Evolutionary conservation across 2,113 vertebrate species (phyloP).

Genomic region (Gyps fulvus): DNA sequence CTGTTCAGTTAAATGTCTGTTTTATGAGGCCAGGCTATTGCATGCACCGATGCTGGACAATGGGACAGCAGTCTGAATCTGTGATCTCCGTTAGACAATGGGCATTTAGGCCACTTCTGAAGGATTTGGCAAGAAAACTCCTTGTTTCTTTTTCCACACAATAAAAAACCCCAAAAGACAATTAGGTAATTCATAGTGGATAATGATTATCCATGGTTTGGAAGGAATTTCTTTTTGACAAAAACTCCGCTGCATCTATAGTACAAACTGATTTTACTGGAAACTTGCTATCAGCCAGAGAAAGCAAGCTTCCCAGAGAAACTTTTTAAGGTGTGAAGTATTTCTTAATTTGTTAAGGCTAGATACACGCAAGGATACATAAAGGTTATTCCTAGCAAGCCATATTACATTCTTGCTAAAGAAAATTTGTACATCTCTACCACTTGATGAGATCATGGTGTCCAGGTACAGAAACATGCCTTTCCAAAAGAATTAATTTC

Average conservation of each 20-base stretch:
- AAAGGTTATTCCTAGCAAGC: neutral
- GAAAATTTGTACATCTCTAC: neutral
- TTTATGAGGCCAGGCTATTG: constrained; percentile 32
- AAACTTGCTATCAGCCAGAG: neutral
- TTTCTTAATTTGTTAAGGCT: neutral
- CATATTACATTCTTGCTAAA: neutral
- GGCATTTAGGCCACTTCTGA: constrained; percentile 9
- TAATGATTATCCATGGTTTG: neutral
- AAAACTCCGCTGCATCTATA: neutral
- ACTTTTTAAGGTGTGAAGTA: neutral
- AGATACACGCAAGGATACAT: neutral
- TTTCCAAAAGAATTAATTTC: neutral
- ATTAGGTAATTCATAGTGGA: neutral
- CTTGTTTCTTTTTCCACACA: neutral
- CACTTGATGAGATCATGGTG: neutral
- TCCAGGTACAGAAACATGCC: neutral
- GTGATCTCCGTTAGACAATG: neutral
- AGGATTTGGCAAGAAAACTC: constrained; percentile 4
- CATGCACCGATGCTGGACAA: neutral
- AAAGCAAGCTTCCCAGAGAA: neutral
- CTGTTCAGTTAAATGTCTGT: constrained; percentile 41
- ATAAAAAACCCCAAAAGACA: neutral
- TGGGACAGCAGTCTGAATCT: neutral
- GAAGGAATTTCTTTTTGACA: neutral
- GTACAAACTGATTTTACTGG: neutral